A percentile compares a stretch with the other conserved stretches of the same genome.
Evolutionary conservation across 2,113 vertebrate species (phyloP).

Genomic region (Ellobius talpinus): DNA sequence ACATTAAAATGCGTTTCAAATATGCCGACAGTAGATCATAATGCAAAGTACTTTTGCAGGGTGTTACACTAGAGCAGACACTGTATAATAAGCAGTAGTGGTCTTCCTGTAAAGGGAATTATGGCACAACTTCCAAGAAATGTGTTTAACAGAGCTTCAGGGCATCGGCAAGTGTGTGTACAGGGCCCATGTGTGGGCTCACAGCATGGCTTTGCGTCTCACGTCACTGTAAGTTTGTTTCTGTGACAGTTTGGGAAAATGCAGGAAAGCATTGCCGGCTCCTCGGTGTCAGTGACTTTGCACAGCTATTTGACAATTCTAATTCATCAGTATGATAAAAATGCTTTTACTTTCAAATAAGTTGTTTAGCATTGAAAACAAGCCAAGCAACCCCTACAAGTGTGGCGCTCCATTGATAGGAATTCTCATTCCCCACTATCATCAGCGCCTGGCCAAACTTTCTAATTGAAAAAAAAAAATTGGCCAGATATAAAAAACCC

Average conservation of each 20-base stretch:
- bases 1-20: constrained; percentile 83
- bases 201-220: constrained; percentile 66
- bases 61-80: constrained; percentile 74
- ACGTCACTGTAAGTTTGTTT: constrained; percentile 67
- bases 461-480: constrained; percentile 11
- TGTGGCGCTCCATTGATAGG: constrained; percentile 33
- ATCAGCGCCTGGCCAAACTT: neutral
- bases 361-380: constrained; percentile 44
- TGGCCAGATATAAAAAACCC: constrained; percentile 33
- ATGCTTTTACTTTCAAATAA: constrained; percentile 77
- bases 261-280: constrained; percentile 81
- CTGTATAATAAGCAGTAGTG: constrained; percentile 80
- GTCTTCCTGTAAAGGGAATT: constrained; percentile 81
- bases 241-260: constrained; percentile 84
- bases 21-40: constrained; percentile 77
- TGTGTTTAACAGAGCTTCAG: constrained; percentile 69
- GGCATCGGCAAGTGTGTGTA: constrained; percentile 60
- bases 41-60: constrained; percentile 80
- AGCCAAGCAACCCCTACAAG: neutral
- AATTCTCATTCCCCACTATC: neutral
- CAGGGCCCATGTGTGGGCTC: constrained; percentile 37
- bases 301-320: constrained; percentile 84
- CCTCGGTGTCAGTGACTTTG: constrained; percentile 80
- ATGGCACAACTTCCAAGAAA: constrained; percentile 81
- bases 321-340: constrained; percentile 80